Evolutionary conservation across 2,888 invertebrate genomes (phyloP).

Genomic region (Metopia argyrocephala): DNA sequence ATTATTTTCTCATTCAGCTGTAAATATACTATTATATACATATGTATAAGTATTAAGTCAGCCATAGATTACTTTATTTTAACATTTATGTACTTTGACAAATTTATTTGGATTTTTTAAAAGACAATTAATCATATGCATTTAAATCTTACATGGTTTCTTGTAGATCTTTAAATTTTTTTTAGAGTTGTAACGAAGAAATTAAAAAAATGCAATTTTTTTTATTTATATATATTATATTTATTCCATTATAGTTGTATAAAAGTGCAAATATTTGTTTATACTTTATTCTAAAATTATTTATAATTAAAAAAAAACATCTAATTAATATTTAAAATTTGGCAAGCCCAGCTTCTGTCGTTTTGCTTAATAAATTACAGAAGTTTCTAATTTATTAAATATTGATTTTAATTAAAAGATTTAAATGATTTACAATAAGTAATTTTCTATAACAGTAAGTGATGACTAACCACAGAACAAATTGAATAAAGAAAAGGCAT

Average conservation of each 20-base stretch:
- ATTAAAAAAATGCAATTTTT: not conserved
- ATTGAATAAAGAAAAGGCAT: not conserved
- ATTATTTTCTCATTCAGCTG: too few relatives aligned
- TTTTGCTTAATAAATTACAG: constrained; percentile 15
- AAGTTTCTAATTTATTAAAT: not conserved
- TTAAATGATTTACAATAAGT: constrained; percentile 15
- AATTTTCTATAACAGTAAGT: not conserved
- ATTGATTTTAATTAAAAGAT: constrained; percentile 27
- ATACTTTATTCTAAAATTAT: not conserved
- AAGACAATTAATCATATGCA: too few relatives aligned
- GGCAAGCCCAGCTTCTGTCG: constrained; percentile 75
- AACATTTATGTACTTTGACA: too few relatives aligned
- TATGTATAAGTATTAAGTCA: too few relatives aligned
- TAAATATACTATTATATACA: too few relatives aligned
- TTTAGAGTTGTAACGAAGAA: too few relatives aligned
- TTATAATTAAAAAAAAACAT: constrained; percentile 17
- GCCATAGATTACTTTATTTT: too few relatives aligned
- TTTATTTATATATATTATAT: not conserved
- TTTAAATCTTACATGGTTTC: too few relatives aligned
- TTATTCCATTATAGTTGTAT: constrained; percentile 2
- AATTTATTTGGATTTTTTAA: too few relatives aligned
- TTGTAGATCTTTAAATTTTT: too few relatives aligned
- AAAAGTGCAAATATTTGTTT: constrained; percentile 33
- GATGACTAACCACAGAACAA: not conserved
- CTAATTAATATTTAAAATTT: constrained; percentile 67